These are phyloP conservation scores for Coptodon bakossiorum DNA, from an alignment of 2,113 vertebrate species.

Conservation along the genomic window DNA sequence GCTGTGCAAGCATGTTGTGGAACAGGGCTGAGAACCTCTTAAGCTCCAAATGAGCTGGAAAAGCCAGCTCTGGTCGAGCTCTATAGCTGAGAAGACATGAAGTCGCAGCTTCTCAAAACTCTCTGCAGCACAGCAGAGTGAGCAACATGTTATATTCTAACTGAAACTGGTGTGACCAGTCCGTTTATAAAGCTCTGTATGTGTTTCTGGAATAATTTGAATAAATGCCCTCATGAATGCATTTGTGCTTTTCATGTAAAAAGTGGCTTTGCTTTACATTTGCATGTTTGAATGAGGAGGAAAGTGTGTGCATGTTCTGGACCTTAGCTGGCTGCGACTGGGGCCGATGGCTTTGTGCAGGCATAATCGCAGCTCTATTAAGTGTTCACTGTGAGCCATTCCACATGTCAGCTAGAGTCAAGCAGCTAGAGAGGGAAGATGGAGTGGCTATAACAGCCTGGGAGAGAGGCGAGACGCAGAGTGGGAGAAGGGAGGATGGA, in stretches of 20 bases:
- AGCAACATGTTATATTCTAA: neutral
- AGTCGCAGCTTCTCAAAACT: neutral
- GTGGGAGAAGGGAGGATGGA: neutral
- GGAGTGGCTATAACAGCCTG: neutral
- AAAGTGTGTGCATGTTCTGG: neutral
- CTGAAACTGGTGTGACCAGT: neutral
- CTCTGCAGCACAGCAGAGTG: neutral
- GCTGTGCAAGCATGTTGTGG: constrained; percentile 40
- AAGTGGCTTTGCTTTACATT: neutral
- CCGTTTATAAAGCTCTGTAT: neutral
- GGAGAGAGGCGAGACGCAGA: neutral
- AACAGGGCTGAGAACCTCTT: constrained; percentile 44
- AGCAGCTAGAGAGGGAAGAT: constrained; percentile 20
- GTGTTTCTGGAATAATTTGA: neutral
- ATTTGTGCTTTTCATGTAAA: neutral
- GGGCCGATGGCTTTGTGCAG: constrained; percentile 41
- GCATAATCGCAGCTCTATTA: constrained; percentile 41
- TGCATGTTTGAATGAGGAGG: neutral
- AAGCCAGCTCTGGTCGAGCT: constrained; percentile 6
- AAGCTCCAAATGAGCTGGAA: constrained; percentile 52
- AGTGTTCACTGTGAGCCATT: constrained; percentile 61
- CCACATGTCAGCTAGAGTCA: constrained; percentile 53
- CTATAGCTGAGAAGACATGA: neutral
- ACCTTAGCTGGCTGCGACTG: constrained; percentile 43
- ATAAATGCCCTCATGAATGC: neutral